phyloP scores from a whole-genome alignment of 2,888 invertebrate species.

The Pherbina coryleti region DNA sequence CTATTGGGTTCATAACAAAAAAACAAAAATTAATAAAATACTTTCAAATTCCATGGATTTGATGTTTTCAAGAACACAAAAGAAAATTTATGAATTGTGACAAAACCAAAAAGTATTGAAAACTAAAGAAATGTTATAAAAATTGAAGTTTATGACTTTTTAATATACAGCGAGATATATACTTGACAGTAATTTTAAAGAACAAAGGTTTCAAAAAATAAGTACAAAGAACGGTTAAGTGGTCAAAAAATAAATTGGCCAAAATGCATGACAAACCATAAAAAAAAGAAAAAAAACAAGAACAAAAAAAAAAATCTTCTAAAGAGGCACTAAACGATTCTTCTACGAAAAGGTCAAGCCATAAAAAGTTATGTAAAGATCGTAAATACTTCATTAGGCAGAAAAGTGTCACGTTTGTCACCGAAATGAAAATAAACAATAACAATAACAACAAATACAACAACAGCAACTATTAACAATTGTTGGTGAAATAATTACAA shows the following conservation, averaged over 20 bases:
- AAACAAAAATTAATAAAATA: too few species aligned
- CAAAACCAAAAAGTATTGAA: too few species aligned
- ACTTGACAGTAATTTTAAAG: background rate
- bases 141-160: background rate
- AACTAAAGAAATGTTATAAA: background rate
- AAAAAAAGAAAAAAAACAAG: too few species aligned
- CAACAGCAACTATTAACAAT: constrained; percentile 16
- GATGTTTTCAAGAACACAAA: too few species aligned
- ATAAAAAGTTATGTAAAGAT: background rate
- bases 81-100: too few species aligned
- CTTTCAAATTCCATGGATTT: too few species aligned
- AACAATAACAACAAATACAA: background rate
- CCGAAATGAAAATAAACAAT: background rate
- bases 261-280: background rate
- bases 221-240: too few species aligned
- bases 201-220: too few species aligned
- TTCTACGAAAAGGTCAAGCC: background rate
- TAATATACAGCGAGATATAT: background rate
- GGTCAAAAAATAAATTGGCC: too few species aligned
- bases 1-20: too few species aligned
- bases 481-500: constrained; percentile 22
- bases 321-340: too few species aligned
- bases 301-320: too few species aligned
- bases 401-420: background rate
- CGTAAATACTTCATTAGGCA: background rate